A percentile compares a stretch with the other conserved stretches of the same genome.
Conservation (phyloP, 2,797 vertebrate genomes). For the Schizopygopsis pylzovi region DNA sequence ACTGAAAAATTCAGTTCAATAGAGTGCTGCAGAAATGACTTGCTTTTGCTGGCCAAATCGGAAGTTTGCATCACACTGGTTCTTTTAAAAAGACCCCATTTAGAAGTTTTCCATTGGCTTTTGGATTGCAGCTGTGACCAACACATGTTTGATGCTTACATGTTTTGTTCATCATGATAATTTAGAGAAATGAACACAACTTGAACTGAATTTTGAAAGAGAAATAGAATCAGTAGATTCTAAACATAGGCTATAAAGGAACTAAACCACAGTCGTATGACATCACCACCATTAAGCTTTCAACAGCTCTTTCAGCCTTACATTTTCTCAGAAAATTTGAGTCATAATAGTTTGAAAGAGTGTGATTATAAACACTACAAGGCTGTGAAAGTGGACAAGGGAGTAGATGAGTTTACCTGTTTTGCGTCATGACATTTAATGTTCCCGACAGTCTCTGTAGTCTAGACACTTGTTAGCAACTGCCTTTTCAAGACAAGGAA, state of each 20-base stretch:
- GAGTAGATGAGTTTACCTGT: neutral
- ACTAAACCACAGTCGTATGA: neutral
- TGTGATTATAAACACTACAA: neutral
- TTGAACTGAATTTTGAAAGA: neutral
- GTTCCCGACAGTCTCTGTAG: neutral
- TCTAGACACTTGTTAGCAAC: too few species aligned
- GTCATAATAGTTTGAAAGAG: neutral
- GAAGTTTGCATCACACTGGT: neutral
- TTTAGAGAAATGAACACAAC: neutral
- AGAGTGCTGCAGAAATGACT: neutral
- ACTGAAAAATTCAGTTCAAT: neutral
- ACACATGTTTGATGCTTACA: neutral
- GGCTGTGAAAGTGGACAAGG: neutral
- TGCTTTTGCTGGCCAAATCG: neutral
- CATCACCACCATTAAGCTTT: neutral
- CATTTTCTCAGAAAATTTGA: neutral
- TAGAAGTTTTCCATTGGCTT: neutral
- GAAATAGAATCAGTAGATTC: neutral
- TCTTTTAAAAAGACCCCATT: neutral
- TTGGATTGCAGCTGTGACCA: neutral
- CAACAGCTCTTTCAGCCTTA: neutral
- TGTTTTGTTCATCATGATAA: neutral
- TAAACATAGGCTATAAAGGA: neutral
- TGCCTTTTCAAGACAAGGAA: neutral
- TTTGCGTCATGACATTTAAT: neutral